Evolutionary conservation across 1,140 invertebrate genomes (phyloP).

Genomic region (Rhyacophila brunnea): DNA sequence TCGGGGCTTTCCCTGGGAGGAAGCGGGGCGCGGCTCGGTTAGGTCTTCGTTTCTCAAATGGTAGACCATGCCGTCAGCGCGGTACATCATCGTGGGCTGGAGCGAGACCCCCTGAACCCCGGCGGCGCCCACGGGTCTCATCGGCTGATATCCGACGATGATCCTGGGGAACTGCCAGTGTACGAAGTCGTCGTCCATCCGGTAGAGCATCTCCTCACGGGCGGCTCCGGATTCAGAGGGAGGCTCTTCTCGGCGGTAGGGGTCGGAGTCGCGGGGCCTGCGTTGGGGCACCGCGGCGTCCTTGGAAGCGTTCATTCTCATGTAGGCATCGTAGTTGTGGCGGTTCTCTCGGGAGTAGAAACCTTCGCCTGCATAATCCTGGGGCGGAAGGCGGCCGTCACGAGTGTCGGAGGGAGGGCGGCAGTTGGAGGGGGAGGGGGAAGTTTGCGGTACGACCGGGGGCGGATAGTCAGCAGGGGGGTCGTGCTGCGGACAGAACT

Average conservation of each 20-base stretch:
- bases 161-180: conserved; percentile 33
- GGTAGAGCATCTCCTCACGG: conserved; percentile 32
- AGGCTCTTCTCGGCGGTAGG: background rate
- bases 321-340: conserved; percentile 33
- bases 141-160: conserved; percentile 34
- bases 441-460: conserved; percentile 46
- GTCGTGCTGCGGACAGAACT: conserved; percentile 30
- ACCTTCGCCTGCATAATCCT: conserved; percentile 29
- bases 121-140: conserved; percentile 16
- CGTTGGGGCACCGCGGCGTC: conserved; percentile 17
- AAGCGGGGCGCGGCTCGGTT: conserved; percentile 18
- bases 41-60: conserved; percentile 35
- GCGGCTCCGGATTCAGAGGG: background rate
- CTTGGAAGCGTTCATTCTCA: conserved; percentile 29
- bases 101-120: conserved; percentile 26
- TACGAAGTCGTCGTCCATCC: conserved; percentile 24
- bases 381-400: conserved; percentile 4
- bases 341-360: conserved; percentile 34
- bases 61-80: conserved; percentile 35
- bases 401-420: conserved; percentile 14
- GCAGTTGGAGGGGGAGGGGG: conserved; percentile 32
- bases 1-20: background rate
- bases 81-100: conserved; percentile 38
- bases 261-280: conserved; percentile 4
- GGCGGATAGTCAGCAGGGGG: conserved; percentile 24